Evolutionary conservation across 2,113 vertebrate species (phyloP).

Genomic region (Entomyzon cyanotis): DNA sequence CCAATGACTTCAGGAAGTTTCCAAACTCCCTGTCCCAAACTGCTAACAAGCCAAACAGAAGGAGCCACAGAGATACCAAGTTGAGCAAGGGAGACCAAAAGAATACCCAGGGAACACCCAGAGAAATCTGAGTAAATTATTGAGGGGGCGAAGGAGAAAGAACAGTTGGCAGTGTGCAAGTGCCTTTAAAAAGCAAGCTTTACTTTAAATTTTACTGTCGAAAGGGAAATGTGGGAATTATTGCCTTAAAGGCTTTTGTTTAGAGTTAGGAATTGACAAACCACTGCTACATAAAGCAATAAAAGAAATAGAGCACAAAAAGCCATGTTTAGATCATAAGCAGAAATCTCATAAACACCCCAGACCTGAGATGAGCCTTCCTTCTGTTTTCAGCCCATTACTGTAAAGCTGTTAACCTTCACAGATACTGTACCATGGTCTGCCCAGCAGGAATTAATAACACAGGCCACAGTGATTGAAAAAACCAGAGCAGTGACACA

Average conservation of each 20-base stretch:
- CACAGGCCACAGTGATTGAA: neutral
- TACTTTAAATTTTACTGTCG: neutral
- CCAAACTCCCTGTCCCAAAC: neutral
- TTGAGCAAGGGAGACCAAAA: neutral
- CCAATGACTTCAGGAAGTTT: constrained; percentile 2
- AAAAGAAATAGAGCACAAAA: neutral
- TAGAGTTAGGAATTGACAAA: neutral
- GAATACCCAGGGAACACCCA: neutral
- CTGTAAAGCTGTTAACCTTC: neutral
- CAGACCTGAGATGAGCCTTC: neutral
- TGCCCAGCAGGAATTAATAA: neutral
- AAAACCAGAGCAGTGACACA: neutral
- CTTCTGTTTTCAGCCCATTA: neutral
- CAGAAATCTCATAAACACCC: neutral
- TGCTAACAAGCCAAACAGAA: neutral
- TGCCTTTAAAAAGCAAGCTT: neutral
- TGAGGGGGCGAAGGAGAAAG: neutral
- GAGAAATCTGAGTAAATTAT: neutral
- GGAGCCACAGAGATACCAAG: neutral
- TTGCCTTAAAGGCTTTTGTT: neutral
- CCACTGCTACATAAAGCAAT: neutral
- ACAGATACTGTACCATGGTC: neutral
- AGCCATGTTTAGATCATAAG: neutral
- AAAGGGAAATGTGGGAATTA: neutral
- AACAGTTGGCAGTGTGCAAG: neutral